Percentiles rank a stretch among this genome's conserved stretches.
Evolutionary conservation across 1,140 invertebrate species (phyloP).

Genomic region (Diprion similis): DNA sequence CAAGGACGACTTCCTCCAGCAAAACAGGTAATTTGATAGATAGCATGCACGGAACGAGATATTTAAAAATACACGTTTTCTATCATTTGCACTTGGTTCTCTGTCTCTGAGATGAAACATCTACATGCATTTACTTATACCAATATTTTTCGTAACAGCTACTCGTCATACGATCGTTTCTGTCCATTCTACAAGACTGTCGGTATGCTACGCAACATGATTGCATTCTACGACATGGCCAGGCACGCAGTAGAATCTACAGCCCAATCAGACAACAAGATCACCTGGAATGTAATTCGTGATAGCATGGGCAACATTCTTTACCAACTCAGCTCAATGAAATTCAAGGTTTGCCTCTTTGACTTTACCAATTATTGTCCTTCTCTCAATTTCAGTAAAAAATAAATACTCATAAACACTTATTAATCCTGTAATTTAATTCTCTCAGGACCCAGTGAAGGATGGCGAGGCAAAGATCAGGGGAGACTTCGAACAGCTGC

Average conservation of each 20-base stretch:
- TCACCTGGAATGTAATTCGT: slow-evolving; percentile 97
- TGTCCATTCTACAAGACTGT: slow-evolving; percentile 99
- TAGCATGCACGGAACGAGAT: not conserved
- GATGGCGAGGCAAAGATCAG: slow-evolving; percentile 98
- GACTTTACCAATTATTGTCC: not conserved
- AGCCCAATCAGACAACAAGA: slow-evolving; percentile 98
- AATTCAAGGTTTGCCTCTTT: slow-evolving; percentile 87
- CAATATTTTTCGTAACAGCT: slow-evolving; percentile 67
- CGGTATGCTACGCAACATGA: slow-evolving; percentile 98
- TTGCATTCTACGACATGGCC: slow-evolving; percentile 97
- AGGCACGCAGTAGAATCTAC: slow-evolving; percentile 97
- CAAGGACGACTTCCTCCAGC: slow-evolving; percentile 99
- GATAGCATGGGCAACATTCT: slow-evolving; percentile 96
- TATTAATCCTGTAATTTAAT: slow-evolving; percentile 3
- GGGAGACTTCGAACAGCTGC: slow-evolving; percentile 93
- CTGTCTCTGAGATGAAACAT: not conserved
- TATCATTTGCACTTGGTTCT: not conserved
- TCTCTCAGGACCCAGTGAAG: slow-evolving; percentile 91
- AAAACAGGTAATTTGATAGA: slow-evolving; percentile 78
- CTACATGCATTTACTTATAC: not conserved
- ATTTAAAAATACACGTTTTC: not conserved
- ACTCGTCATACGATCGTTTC: slow-evolving; percentile 96
- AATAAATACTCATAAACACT: slow-evolving; percentile 12
- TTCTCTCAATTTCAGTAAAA: slow-evolving; percentile 5
- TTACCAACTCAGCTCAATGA: slow-evolving; percentile 99